phyloP scores from a whole-genome alignment of 2,888 invertebrate genomes.

The Abscondita cerata region DNA sequence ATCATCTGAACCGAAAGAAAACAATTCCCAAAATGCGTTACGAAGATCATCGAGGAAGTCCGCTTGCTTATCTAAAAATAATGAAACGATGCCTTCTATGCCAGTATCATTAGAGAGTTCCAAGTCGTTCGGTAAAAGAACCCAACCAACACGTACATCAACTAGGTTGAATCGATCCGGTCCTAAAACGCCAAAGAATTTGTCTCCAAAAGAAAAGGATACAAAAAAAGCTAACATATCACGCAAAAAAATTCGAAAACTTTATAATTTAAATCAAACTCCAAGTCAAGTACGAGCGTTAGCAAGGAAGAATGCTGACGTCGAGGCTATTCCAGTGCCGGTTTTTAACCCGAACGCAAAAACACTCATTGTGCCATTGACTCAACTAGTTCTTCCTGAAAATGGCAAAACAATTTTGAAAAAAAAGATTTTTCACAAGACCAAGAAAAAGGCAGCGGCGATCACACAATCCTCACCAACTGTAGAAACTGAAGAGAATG shows the following conservation, averaged over 20 bases:
- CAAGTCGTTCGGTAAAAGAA: too few relatives aligned
- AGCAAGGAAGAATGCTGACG: not conserved
- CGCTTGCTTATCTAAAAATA: not conserved
- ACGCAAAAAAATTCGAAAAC: slow-evolving; percentile 13
- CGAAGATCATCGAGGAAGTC: not conserved
- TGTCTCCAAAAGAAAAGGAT: not conserved
- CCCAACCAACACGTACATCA: too few relatives aligned
- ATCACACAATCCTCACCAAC: too few relatives aligned
- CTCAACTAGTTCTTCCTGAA: not conserved
- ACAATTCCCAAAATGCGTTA: too few relatives aligned
- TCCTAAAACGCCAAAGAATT: too few relatives aligned
- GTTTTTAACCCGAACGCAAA: not conserved
- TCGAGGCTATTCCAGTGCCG: not conserved
- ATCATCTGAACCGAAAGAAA: too few relatives aligned
- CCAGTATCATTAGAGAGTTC: not conserved
- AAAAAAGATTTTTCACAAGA: not conserved
- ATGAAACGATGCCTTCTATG: slow-evolving; percentile 7
- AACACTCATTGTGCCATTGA: not conserved
- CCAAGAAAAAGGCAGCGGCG: not conserved
- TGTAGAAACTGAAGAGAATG: slow-evolving; percentile 42
- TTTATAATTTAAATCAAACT: slow-evolving; percentile 18
- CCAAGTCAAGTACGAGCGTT: not conserved
- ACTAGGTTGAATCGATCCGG: too few relatives aligned
- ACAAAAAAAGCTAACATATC: too few relatives aligned
- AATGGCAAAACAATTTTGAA: not conserved